phyloP scores from a whole-genome alignment of 2,113 vertebrate species.

The Callorhinus ursinus region DNA sequence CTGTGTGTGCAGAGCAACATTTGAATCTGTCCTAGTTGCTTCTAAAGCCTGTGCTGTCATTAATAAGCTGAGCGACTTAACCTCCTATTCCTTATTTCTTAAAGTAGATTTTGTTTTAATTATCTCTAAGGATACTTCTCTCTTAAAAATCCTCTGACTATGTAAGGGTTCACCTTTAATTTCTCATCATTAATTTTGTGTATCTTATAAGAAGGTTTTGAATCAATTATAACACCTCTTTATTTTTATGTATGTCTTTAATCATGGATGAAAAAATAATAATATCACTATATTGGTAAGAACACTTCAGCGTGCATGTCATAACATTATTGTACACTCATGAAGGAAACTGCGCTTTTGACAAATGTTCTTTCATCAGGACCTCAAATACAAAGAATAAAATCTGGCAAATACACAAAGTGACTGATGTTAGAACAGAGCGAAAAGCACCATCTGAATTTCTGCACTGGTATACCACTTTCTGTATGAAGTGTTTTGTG shows the following conservation, averaged over 20 bases:
- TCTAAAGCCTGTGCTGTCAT: neutral
- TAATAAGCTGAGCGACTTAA: neutral
- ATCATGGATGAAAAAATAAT: neutral
- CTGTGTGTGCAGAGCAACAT: neutral
- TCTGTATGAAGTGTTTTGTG: constrained; percentile 20
- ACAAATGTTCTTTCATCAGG: neutral
- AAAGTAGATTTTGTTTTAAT: constrained; percentile 24
- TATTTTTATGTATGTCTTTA: constrained; percentile 18
- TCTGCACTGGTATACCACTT: neutral
- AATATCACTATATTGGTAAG: neutral
- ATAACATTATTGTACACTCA: neutral
- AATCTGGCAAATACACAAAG: constrained; percentile 37
- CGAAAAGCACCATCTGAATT: constrained; percentile 3
- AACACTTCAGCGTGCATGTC: neutral
- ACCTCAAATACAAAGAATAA: constrained; percentile 19
- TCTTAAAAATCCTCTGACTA: neutral
- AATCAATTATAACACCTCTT: neutral
- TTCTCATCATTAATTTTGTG: constrained; percentile 41
- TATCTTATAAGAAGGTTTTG: constrained; percentile 17
- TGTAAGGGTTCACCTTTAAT: neutral
- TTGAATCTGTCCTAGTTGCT: neutral
- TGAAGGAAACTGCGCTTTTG: neutral
- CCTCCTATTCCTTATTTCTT: neutral
- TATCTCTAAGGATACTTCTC: constrained; percentile 25
- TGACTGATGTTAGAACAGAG: neutral